Evolutionary conservation across 2,113 vertebrate species (phyloP), one percentile per base, ranked within the genome.

Genomic region (Salvelinus fontinalis): DNA sequence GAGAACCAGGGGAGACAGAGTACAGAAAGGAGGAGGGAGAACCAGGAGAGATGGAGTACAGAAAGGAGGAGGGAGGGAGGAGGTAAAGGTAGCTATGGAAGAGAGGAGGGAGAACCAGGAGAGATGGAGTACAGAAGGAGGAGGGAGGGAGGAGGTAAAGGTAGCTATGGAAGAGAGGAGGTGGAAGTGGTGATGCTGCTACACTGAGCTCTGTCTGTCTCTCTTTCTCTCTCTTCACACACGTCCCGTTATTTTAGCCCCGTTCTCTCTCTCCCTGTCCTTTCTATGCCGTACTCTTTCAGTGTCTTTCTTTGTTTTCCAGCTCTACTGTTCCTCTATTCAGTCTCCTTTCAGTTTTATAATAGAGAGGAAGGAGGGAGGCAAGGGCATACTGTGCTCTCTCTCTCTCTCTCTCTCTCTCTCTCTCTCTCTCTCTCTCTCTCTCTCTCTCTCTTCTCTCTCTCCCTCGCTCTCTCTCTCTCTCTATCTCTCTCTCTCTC

Each of bases 231-330:
- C 54, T 57, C 54, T 20, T 57, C 14, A 57, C 77, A 31, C 26
- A 67, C 8, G 39, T 44, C 65, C 20, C 16, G 62, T 2, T 20
- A 39, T 71, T 59, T 26, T 49, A 20, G 74, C 68, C 54, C 13
- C 70, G 79, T 76, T 76, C 74, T 66, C 75, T 85, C 82, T 84
- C 70, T 67, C 79, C 73, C 77, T 75, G 82, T 82, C 66, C 85
- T 26, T 29, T 72, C 72, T 29, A 74, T 68, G 69, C 51, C 62
- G 27, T 31, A 29, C n/a, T 59, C 27, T 67, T 39, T 68, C 64
- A 67, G 31, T 49, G 24, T 49, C 79, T 73, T 18, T 24, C 62
- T 54, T 73, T 34, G 29, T 62, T 64, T 18, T 20, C 18, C 62
- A 48, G 60, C 39, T 39, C 71, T 64, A 69, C 66, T 49, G n/a